A percentile compares a stretch with the other conserved stretches of the same genome.
phyloP scores from a whole-genome alignment of 92 coral and sea anemone species.

The Actinernus sp. region DNA sequence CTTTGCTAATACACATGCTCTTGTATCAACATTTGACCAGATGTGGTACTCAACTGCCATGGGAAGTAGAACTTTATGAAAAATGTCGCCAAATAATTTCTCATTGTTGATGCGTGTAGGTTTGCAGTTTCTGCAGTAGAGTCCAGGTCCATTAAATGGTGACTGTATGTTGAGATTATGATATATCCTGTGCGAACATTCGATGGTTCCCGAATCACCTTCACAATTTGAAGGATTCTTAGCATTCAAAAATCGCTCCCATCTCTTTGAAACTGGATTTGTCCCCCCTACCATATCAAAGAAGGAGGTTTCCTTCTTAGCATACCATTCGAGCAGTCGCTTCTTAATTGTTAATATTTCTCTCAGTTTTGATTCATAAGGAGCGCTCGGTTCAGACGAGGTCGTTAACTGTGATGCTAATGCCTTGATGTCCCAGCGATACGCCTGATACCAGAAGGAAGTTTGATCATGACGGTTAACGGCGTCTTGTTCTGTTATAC shows the following conservation, averaged over 20 bases:
- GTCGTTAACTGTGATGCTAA: no score
- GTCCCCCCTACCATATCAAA: not conserved
- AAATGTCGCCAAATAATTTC: slow-evolving; percentile 9
- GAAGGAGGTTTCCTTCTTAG: not conserved
- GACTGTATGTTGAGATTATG: not conserved
- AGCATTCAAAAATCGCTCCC: not conserved
- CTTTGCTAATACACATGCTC: slow-evolving; percentile 17
- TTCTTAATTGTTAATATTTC: not conserved
- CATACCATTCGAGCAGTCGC: not conserved
- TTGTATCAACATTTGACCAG: slow-evolving; percentile 3
- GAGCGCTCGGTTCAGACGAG: not conserved
- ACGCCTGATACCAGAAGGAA: slow-evolving; percentile 31
- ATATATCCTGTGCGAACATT: not conserved
- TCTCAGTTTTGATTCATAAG: not conserved
- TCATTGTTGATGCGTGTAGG: not conserved
- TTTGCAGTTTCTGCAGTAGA: slow-evolving; percentile 12
- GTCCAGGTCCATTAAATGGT: slow-evolving; percentile 4
- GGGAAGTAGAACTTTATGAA: slow-evolving; percentile 14
- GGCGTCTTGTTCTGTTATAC: slow-evolving; percentile 22
- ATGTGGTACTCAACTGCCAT: slow-evolving; percentile 17
- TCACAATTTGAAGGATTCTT: not conserved
- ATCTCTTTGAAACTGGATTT: not conserved
- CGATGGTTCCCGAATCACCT: not conserved
- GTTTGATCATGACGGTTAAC: slow-evolving; percentile 9
- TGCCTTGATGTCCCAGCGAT: slow-evolving; percentile 17